These are phyloP conservation scores for Crambe crambe DNA, from an alignment of 37 sponge, comb jelly and placozoan species.

Conservation along the genomic window DNA sequence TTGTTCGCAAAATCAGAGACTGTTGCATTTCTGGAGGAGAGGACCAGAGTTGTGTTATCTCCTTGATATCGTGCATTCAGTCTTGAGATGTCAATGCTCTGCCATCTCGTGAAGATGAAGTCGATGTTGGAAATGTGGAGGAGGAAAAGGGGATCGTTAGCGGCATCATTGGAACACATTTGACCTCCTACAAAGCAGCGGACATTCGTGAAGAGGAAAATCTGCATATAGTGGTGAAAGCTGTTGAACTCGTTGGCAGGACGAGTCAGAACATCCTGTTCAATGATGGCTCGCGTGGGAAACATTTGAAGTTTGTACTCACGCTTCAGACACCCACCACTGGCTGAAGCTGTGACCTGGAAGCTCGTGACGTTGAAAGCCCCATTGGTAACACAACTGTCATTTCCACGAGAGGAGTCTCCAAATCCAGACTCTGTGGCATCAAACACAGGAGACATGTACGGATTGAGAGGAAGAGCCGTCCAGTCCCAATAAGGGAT, in stretches of 20 bases:
- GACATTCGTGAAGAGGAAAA: constrained; percentile 21
- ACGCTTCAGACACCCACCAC: constrained; percentile 49
- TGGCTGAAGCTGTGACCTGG: background rate
- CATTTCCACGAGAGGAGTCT: constrained; percentile 10
- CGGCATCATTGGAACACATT: constrained; percentile 50
- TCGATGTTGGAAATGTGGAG: constrained; percentile 57
- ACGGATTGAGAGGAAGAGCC: constrained; percentile 22
- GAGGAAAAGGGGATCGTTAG: constrained; percentile 62
- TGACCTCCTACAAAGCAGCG: constrained; percentile 67
- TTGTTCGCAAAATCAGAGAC: constrained; percentile 47
- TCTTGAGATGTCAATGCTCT: constrained; percentile 8
- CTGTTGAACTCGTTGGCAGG: constrained; percentile 10
- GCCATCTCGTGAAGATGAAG: constrained; percentile 52
- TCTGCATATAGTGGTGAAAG: constrained; percentile 41
- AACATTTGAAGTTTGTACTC: constrained; percentile 4
- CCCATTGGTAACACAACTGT: constrained; percentile 55
- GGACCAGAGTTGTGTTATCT: constrained; percentile 32
- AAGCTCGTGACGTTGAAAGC: constrained; percentile 49
- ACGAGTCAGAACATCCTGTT: constrained; percentile 30
- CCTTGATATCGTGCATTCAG: constrained; percentile 16
- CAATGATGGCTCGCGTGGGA: background rate
- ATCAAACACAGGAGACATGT: constrained; percentile 47
- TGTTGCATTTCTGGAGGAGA: constrained; percentile 4
- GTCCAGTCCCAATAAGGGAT: constrained; percentile 86
- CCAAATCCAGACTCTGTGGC: constrained; percentile 63